Conservation (phyloP, 2,888 invertebrate genomes). For the Protonemura montana region DNA sequence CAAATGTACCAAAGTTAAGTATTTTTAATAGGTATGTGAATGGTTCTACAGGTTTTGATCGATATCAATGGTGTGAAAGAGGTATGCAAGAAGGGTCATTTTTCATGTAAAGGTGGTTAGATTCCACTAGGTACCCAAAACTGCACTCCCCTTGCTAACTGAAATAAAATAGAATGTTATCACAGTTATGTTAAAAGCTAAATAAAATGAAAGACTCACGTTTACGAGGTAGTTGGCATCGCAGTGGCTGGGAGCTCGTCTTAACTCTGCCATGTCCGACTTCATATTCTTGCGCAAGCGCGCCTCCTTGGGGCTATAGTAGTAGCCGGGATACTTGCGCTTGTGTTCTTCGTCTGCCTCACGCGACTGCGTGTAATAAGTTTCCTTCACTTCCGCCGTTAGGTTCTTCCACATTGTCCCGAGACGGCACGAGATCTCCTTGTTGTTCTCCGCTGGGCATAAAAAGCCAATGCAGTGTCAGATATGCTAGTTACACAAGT, state of each 20-base stretch:
- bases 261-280: conserved; percentile 46
- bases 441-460: conserved; percentile 61
- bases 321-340: conserved; percentile 59
- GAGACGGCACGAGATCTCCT: conserved; percentile 61
- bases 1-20: too few relatives aligned
- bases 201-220: conserved; percentile 37
- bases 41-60: too few relatives aligned
- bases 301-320: conserved; percentile 60
- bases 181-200: too few relatives aligned
- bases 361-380: conserved; percentile 59
- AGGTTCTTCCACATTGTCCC: conserved; percentile 63
- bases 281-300: conserved; percentile 55
- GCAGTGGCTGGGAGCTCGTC: conserved; percentile 40
- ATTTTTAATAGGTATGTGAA: too few relatives aligned
- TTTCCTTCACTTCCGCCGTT: conserved; percentile 57
- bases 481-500: too few relatives aligned
- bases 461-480: too few relatives aligned
- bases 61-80: too few relatives aligned
- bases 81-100: too few relatives aligned
- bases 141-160: too few relatives aligned
- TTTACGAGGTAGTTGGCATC: conserved; percentile 47
- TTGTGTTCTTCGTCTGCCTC: conserved; percentile 60
- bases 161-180: too few relatives aligned
- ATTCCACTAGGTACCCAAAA: too few relatives aligned
- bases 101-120: too few relatives aligned